Percentiles rank a stretch among this genome's conserved stretches.
Conservation (phyloP, 1,140 invertebrate genomes). For the Hylaeus volcanicus region DNA sequence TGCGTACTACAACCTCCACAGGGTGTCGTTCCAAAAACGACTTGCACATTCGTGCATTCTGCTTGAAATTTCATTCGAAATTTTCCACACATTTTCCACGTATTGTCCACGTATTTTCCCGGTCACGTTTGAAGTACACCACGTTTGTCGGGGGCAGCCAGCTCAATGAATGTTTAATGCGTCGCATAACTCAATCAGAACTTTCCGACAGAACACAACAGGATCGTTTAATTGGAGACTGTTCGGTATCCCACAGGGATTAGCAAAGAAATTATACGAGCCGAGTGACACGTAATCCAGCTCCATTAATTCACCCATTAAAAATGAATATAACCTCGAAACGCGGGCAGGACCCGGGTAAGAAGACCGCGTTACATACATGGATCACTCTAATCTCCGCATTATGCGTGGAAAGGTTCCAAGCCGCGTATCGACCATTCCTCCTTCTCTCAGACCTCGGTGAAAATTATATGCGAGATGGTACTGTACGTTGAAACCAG, state of each 20-base stretch:
- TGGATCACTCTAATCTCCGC: conserved; percentile 44
- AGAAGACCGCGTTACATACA: conserved; percentile 7
- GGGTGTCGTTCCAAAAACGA: too few species aligned
- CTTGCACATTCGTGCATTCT: too few species aligned
- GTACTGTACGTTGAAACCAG: not conserved
- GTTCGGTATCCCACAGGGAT: conserved; percentile 37
- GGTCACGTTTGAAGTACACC: too few species aligned
- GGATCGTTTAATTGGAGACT: conserved; percentile 16
- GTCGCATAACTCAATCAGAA: not conserved
- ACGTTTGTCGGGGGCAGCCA: too few species aligned
- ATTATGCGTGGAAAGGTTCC: conserved; percentile 52
- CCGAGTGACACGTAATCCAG: conserved; percentile 36
- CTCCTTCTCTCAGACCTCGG: not conserved
- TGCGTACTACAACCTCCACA: too few species aligned
- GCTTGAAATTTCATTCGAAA: too few species aligned
- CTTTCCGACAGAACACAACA: not conserved
- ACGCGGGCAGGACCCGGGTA: conserved; percentile 5
- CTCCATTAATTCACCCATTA: conserved; percentile 41
- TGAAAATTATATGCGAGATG: conserved; percentile 40
- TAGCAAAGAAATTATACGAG: conserved; percentile 35
- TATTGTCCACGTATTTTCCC: too few species aligned
- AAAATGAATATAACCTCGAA: conserved; percentile 49
- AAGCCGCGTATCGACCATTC: conserved; percentile 40
- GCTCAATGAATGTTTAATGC: not conserved
- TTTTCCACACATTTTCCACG: too few species aligned